These are phyloP conservation scores for Heteractis magnifica DNA, from an alignment of 92 coral and sea anemone genomes.

Conservation along the genomic window DNA sequence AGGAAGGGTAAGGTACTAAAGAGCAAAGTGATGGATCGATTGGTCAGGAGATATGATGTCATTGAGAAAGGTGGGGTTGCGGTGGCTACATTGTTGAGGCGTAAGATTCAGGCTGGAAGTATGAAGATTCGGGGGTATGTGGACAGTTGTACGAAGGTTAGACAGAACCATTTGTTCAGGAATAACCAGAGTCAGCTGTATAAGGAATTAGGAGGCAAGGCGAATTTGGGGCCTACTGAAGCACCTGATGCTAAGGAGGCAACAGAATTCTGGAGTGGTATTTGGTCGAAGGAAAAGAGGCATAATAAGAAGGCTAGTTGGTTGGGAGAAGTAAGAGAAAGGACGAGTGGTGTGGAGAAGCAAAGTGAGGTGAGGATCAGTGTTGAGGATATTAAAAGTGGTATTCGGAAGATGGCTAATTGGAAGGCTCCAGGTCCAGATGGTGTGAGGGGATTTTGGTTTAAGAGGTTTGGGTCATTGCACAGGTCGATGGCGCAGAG, in stretches of 20 bases:
- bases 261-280: neutral
- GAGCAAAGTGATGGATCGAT: too few relatives aligned
- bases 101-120: too few relatives aligned
- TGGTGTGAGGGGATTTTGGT: slow-evolving; percentile 30
- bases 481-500: neutral
- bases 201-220: slow-evolving; percentile 20
- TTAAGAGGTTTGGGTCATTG: slow-evolving; percentile 11
- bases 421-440: slow-evolving; percentile 22
- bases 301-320: neutral
- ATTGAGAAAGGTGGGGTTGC: too few relatives aligned
- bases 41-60: too few relatives aligned
- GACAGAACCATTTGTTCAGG: too few relatives aligned
- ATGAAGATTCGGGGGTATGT: neutral
- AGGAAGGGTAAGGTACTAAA: too few relatives aligned
- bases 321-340: slow-evolving; percentile 22
- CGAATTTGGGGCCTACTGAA: slow-evolving; percentile 1
- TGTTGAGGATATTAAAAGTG: slow-evolving; percentile 1
- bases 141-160: slow-evolving; percentile 19
- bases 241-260: too few relatives aligned
- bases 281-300: neutral
- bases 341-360: slow-evolving; percentile 24
- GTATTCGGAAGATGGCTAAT: neutral
- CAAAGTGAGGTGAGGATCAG: slow-evolving; percentile 3
- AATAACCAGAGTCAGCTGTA: too few relatives aligned
- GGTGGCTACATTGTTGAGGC: too few relatives aligned